phyloP scores from a whole-genome alignment of 2,113 vertebrate species.

The Zosterops hypoxanthus region DNA sequence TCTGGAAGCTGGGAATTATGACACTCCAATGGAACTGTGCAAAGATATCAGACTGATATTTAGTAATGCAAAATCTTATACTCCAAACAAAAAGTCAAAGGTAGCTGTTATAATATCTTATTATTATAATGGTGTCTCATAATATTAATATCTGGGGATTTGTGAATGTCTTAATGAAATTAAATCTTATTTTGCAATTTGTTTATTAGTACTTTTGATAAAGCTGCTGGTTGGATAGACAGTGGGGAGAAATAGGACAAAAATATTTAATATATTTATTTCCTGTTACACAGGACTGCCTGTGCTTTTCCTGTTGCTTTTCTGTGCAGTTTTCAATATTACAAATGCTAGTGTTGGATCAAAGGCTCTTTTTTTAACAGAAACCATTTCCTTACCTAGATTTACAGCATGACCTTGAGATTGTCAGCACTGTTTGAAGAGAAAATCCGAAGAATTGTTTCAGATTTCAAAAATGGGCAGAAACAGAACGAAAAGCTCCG shows the following conservation, averaged over 20 bases:
- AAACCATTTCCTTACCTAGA: slow-evolving; percentile 72
- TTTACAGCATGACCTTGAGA: slow-evolving; percentile 97
- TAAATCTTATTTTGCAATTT: not conserved
- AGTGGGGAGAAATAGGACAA: not conserved
- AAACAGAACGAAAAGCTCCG: slow-evolving; percentile 86
- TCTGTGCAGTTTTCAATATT: not conserved
- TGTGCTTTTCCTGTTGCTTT: not conserved
- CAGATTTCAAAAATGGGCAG: slow-evolving; percentile 89
- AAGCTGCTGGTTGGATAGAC: not conserved
- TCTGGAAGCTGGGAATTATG: slow-evolving; percentile 87
- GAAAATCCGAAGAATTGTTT: slow-evolving; percentile 88
- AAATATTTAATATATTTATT: not conserved
- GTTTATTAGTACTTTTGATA: not conserved
- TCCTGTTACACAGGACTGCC: not conserved
- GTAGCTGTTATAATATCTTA: slow-evolving; percentile 62
- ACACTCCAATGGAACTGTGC: slow-evolving; percentile 91
- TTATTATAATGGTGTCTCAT: too few relatives aligned
- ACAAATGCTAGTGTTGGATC: not conserved
- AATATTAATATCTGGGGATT: not conserved
- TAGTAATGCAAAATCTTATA: slow-evolving; percentile 94
- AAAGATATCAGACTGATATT: slow-evolving; percentile 96
- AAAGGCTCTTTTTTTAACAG: slow-evolving; percentile 6
- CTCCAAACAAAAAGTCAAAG: slow-evolving; percentile 97
- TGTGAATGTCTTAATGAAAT: not conserved
- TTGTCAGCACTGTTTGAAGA: slow-evolving; percentile 94